Evolutionary conservation across 2,888 invertebrate genomes (phyloP).

Genomic region (Chironomus riparius): DNA sequence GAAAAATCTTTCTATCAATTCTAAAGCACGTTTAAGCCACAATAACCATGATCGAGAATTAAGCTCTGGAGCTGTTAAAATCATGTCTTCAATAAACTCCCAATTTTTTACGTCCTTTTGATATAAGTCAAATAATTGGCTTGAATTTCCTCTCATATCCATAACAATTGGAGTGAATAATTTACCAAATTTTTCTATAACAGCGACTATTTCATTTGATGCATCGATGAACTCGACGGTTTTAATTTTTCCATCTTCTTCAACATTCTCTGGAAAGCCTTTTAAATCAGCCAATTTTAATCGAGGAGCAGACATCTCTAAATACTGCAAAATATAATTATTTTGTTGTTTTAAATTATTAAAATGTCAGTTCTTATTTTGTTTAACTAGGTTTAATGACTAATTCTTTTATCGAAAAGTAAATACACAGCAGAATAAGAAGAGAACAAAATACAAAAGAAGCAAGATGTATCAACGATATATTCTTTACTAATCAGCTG

Average conservation of each 20-base stretch:
- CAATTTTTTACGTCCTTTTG: slow-evolving; percentile 45
- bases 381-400: no score
- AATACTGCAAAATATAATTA: not conserved
- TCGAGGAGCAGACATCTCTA: slow-evolving; percentile 30
- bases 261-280: slow-evolving; percentile 47
- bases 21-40: slow-evolving; percentile 56
- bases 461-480: not conserved
- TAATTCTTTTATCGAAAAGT: not conserved
- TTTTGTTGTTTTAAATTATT: not conserved
- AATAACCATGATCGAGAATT: slow-evolving; percentile 53
- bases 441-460: not conserved
- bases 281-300: slow-evolving; percentile 37
- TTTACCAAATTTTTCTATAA: slow-evolving; percentile 64
- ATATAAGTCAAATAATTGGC: slow-evolving; percentile 47
- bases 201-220: slow-evolving; percentile 49
- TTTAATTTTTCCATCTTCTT: slow-evolving; percentile 48
- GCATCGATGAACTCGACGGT: slow-evolving; percentile 53
- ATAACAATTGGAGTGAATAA: slow-evolving; percentile 62
- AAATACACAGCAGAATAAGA: not conserved
- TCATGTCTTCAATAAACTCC: slow-evolving; percentile 58
- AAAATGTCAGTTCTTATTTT: not conserved
- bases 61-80: slow-evolving; percentile 47
- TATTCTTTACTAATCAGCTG: not conserved
- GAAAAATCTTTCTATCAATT: slow-evolving; percentile 40
- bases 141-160: slow-evolving; percentile 70